Base-by-base conservation (phyloP, 2,888 invertebrate genomes). In the Lasioglossum morio region DNA sequence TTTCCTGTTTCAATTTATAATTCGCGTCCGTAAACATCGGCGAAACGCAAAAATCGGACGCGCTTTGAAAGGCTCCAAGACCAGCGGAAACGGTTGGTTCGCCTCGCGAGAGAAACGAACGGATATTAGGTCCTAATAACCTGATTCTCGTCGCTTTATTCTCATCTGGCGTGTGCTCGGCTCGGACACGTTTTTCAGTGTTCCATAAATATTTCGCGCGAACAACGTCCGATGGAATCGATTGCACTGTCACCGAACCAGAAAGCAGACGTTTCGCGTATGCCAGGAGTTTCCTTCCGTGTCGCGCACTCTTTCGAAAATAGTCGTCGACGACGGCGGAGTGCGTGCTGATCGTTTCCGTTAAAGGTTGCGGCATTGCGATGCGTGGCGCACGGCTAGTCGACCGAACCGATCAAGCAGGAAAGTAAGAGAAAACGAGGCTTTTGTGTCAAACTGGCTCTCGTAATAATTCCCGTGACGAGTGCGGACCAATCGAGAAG, bases 341-440 rank as follows among this genome's bases (percentile, higher is more conserved):
- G 79, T 74, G 82, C 85, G 84, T 78, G 86, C 82, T 53, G 63
- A 57, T 73, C 73, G 77, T 82, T 84, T 82, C 81, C 85, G 79
- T 69, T 57, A 74, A 78, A 70, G 70, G 81, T 85, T 79, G 75
- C 72, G 69, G 57, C 77, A 83, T 82, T 72, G 72, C 80, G 74
- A 88, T 86, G 89, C 87, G 83, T 75, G 84, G 72, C 87, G 72
- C 87, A 86, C 81, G 92, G 91, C 92, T 92, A 92, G 92, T 92
- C 91, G 85, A 92, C 89, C 92, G 91, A 86, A 92, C 89, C 92
- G 91, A 90, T 86, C 88, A 91, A 91, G 87, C 91, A 93, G 91
- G 93, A 94, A 94, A 94, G 94, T 92, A 91, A 93, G 94, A 94
- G 94, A 94, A 94, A 94, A 94, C 93, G 92, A 87, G 92, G 93